Base-by-base conservation (phyloP, 2,797 vertebrate species). In the Poecilia velifera region DNA sequence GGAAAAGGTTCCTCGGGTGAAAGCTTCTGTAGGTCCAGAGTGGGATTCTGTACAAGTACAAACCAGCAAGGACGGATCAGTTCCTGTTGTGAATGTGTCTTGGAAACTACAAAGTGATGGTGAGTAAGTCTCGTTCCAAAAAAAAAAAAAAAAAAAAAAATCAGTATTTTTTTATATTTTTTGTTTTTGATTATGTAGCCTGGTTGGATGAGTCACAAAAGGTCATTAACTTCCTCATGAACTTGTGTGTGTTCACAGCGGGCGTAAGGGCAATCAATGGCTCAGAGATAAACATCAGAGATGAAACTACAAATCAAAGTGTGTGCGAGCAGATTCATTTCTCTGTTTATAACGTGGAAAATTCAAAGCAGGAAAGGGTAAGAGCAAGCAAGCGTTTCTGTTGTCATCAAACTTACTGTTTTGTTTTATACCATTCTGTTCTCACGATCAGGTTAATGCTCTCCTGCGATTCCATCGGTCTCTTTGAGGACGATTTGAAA, bases 241-340 rank as follows among this genome's bases (percentile, higher is more conserved):
- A 49, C 18, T 55, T 0, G 76, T 13, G 1, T 84, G 20, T 79
- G 6, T 85, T 76, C 28, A 76, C 81, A 96, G 95, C 3, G 20
- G 70, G 80, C 43, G 10, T 90, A 47, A 0, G 0, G 0, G 1
- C 0, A 0, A 77, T 95, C 9, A 0, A 0, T 0, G 95, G 94
- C 76, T 90, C 92, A 6, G 77, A 91, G 82, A 89, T 95, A 55
- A 76, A 64, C 39, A 87, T 96, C 81, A 47, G 81, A 73, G 94
- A 96, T 78, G 25, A 89, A 82, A 81, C 2, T 39, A 93, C 88
- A 74, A 93, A 94, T 84, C 73, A 88, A 45, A 93, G 85, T 55
- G 5, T 94, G 12, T 96, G 95, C 83, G 78, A 94, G 78, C 79
- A 77, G 53, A 95, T 93, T 80, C 78, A 81, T 31, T 94, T 93